Evolutionary conservation across 92 coral and sea anemone genomes (phyloP).

Genomic region (Phymanthus crucifer): DNA sequence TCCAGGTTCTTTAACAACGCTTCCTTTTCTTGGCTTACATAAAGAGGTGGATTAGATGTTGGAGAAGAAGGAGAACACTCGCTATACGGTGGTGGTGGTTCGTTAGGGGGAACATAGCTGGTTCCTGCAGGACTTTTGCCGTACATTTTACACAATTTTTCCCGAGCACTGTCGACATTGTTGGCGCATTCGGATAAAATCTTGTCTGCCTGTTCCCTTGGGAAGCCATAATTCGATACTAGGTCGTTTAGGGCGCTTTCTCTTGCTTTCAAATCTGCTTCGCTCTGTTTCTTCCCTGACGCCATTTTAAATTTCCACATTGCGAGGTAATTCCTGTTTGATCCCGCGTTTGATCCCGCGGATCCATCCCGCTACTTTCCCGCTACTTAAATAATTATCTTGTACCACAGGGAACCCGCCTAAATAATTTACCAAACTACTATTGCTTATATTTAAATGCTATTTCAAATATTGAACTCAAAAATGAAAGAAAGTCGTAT

Average conservation of each 20-base stretch:
- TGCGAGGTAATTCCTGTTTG: not conserved
- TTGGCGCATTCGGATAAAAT: conserved; percentile 66
- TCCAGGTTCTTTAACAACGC: conserved; percentile 59
- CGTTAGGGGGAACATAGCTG: conserved; percentile 27
- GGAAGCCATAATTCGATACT: conserved; percentile 51
- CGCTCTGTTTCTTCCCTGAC: conserved; percentile 25
- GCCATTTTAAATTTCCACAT: conserved; percentile 53
- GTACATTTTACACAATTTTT: conserved; percentile 47
- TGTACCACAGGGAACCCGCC: not conserved
- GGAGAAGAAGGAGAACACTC: conserved; percentile 51
- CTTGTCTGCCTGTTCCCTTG: conserved; percentile 60
- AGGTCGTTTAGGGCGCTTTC: conserved; percentile 51
- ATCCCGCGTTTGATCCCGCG: not conserved
- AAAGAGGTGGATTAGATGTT: conserved; percentile 54
- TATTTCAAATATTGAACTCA: no score
- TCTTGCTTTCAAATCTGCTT: conserved; percentile 22
- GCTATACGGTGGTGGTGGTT: conserved; percentile 83
- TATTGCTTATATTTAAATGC: no score
- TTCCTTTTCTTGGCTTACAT: conserved; percentile 63
- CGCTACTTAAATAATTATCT: no score
- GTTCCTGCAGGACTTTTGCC: conserved; percentile 17
- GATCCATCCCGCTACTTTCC: not conserved
- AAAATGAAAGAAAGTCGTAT: no score
- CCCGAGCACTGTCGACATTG: conserved; percentile 48
- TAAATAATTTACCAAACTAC: not conserved